phyloP scores from a whole-genome alignment of 2,113 vertebrate genomes.

The Tiliqua scincoides region DNA sequence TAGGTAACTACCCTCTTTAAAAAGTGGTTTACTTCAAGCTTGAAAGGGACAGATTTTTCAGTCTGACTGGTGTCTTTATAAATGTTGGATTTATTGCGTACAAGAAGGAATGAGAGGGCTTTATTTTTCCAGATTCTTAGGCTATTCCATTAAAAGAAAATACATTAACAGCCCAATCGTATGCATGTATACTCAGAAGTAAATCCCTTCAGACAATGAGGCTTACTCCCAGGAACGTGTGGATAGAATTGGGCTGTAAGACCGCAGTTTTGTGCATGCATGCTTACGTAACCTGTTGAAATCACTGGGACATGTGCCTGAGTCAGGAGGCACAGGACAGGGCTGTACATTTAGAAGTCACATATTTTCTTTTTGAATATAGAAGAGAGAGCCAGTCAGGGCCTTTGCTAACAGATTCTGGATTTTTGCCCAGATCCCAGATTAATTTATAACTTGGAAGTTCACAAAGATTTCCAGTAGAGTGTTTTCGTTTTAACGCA shows the following conservation, averaged over 20 bases:
- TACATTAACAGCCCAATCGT: not conserved
- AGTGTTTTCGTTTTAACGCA: conserved; percentile 58
- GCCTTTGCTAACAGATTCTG: conserved; percentile 58
- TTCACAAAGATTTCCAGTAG: conserved; percentile 51
- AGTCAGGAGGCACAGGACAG: not conserved
- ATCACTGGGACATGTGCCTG: not conserved
- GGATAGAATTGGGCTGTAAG: too few relatives aligned
- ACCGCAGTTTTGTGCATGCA: not conserved
- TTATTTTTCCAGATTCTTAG: not conserved
- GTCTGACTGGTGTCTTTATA: not conserved
- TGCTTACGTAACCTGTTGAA: not conserved
- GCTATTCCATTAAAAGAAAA: not conserved
- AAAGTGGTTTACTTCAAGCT: conserved; percentile 24
- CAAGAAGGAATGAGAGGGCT: not conserved
- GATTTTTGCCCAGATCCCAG: conserved; percentile 66
- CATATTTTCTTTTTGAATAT: not conserved
- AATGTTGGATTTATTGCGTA: not conserved
- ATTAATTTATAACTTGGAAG: conserved; percentile 70
- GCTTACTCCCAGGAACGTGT: too few relatives aligned
- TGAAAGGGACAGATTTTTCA: not conserved
- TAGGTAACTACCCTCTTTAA: not conserved
- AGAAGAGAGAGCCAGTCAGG: conserved; percentile 26
- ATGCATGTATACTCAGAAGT: too few relatives aligned
- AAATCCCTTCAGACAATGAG: too few relatives aligned
- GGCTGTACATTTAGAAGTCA: not conserved